Conservation (phyloP, 1,140 invertebrate species). For the Gryllus bimaculatus region DNA sequence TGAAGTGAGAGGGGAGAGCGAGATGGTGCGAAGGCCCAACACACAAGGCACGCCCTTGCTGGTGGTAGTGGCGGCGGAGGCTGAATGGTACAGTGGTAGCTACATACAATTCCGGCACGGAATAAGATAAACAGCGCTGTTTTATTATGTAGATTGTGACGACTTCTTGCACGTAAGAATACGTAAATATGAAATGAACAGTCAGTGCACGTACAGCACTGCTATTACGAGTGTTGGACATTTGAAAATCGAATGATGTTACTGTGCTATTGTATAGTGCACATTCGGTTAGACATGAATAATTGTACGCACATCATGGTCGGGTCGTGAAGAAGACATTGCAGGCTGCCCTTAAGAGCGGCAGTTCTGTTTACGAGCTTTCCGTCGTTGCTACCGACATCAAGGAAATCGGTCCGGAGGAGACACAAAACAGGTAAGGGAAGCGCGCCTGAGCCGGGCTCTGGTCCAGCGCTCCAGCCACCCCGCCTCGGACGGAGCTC, state of each 20-base stretch:
- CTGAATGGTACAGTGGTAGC: not conserved
- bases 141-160: not conserved
- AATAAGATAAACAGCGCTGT: not conserved
- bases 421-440: not conserved
- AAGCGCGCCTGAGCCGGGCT: not conserved
- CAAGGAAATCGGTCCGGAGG: not conserved
- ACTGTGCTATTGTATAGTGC: not conserved
- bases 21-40: not conserved
- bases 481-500: not conserved
- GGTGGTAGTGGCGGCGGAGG: conserved; percentile 10
- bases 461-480: not conserved
- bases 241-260: not conserved
- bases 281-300: not conserved
- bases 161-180: not conserved
- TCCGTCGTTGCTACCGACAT: not conserved
- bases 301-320: not conserved
- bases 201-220: not conserved
- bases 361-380: not conserved
- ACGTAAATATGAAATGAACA: not conserved
- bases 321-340: not conserved
- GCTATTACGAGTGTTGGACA: not conserved
- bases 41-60: conserved; percentile 14
- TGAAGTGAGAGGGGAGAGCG: not conserved
- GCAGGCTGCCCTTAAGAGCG: not conserved
- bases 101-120: not conserved